phyloP scores from a whole-genome alignment of 2,797 vertebrate genomes.

The Numenius phaeopus region DNA sequence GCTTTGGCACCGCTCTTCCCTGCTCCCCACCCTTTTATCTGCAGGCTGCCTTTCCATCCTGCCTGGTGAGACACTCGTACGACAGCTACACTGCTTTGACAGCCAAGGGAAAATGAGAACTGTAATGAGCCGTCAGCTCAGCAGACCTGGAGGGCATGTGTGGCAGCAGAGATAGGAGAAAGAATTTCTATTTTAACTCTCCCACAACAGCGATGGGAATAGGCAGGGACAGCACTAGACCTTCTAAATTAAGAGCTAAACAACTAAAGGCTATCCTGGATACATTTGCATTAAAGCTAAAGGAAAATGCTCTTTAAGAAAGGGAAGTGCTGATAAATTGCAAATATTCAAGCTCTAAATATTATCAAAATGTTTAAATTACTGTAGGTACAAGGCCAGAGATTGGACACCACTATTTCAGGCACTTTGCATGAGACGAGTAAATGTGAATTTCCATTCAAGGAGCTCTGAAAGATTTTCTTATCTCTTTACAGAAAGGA shows the following conservation, averaged over 20 bases:
- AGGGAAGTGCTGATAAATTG: background rate
- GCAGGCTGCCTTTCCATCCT: background rate
- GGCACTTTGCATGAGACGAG: background rate
- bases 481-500: background rate
- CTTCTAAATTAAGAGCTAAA: background rate
- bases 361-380: background rate
- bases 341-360: background rate
- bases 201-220: background rate
- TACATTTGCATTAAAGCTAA: background rate
- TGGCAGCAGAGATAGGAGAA: background rate
- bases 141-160: background rate
- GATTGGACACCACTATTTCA: background rate
- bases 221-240: background rate
- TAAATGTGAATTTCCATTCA: background rate
- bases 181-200: background rate
- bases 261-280: background rate
- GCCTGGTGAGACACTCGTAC: background rate
- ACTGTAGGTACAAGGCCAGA: background rate
- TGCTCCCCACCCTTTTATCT: background rate
- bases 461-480: background rate
- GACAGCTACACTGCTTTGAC: background rate
- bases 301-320: background rate
- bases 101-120: background rate
- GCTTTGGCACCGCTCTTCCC: background rate
- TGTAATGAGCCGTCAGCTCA: background rate